Conservation (phyloP, 2,888 invertebrate species). For the Idaea aversata region DNA sequence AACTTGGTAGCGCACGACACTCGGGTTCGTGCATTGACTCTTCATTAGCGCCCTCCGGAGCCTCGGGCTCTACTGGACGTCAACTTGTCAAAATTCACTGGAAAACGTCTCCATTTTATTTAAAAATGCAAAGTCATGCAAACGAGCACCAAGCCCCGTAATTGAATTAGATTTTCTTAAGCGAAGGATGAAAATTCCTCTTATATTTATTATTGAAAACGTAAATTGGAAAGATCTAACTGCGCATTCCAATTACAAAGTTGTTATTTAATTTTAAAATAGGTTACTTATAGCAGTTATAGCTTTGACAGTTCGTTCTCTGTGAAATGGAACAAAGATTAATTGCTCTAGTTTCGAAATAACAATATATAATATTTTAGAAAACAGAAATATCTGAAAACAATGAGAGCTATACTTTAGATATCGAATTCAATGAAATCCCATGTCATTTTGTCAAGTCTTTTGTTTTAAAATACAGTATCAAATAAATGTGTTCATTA, state of each 20-base stretch:
- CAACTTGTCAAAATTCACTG: conserved; percentile 65
- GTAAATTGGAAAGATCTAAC: conserved; percentile 63
- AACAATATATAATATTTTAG: conserved; percentile 3
- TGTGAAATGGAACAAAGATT: conserved; percentile 26
- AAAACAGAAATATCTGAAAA: conserved; percentile 2
- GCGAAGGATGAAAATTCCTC: conserved; percentile 61
- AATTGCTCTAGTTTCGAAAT: conserved; percentile 22
- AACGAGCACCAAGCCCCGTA: conserved; percentile 69
- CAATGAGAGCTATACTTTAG: background rate
- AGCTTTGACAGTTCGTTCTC: conserved; percentile 29
- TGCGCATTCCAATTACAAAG: conserved; percentile 59
- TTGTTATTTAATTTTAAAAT: conserved; percentile 52
- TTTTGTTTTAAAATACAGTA: too few species aligned
- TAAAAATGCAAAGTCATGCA: conserved; percentile 79
- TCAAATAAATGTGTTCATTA: too few species aligned
- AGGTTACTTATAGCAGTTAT: conserved; percentile 19
- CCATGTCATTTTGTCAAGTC: background rate
- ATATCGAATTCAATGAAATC: background rate
- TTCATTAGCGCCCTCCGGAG: conserved; percentile 42
- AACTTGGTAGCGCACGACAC: conserved; percentile 8
- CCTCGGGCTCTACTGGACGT: conserved; percentile 42
- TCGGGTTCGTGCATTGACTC: conserved; percentile 17
- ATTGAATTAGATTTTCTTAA: conserved; percentile 72
- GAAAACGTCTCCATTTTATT: conserved; percentile 59
- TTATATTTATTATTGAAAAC: conserved; percentile 57